phyloP scores from a whole-genome alignment of 1,140 invertebrate species.

The Macrosteles quadrilineatus region DNA sequence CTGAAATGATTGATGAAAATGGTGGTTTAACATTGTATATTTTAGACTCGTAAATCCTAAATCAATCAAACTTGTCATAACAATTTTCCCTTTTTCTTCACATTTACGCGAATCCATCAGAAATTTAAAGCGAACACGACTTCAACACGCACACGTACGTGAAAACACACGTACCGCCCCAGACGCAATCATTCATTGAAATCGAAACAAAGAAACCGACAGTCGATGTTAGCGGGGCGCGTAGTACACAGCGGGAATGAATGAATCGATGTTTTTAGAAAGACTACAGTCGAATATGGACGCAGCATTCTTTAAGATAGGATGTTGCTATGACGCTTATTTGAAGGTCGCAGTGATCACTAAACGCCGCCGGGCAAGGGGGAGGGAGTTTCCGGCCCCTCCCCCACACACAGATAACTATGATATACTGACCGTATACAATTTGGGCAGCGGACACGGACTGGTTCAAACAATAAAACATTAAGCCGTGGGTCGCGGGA shows the following conservation, averaged over 20 bases:
- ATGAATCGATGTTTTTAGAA: slow-evolving; percentile 27
- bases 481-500: not conserved
- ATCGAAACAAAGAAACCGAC: not conserved
- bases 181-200: not conserved
- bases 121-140: no score
- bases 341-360: slow-evolving; percentile 24
- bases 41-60: no score
- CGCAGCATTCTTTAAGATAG: slow-evolving; percentile 27
- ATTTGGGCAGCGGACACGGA: slow-evolving; percentile 1
- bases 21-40: no score
- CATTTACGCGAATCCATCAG: no score
- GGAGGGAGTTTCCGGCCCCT: slow-evolving; percentile 7
- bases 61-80: no score
- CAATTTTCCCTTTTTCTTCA: no score
- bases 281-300: not conserved
- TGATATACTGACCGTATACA: slow-evolving; percentile 26
- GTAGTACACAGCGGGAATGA: slow-evolving; percentile 20
- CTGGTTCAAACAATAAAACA: slow-evolving; percentile 8
- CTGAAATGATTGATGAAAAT: no score
- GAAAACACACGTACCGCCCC: not conserved
- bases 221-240: not conserved
- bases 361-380: slow-evolving; percentile 6
- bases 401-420: slow-evolving; percentile 25
- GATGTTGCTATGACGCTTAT: slow-evolving; percentile 27
- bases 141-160: not conserved